Base-by-base conservation (phyloP, 1,140 invertebrate genomes). In the Drosophila grimshawi region DNA sequence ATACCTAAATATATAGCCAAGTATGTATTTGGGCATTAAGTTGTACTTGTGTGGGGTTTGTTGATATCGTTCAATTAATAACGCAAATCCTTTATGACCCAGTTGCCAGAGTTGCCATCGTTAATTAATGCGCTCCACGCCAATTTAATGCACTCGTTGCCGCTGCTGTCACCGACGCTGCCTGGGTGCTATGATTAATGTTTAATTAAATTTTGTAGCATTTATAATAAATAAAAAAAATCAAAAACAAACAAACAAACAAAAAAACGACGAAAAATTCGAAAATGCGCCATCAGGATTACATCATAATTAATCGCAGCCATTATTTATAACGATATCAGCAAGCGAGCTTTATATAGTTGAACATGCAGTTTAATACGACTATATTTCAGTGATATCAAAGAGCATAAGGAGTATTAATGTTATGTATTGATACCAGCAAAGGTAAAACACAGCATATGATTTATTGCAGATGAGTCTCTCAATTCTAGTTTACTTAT, bases 261-360 rank as follows among this genome's bases (percentile, higher is more conserved):
- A 39, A 39, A 55, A 6, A 41, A 2, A 8, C 5, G 27, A 3
- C 2, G 29, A 33, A 48, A n/a, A 46, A 11, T 37, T 55, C 29
- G 37, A 53, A 10, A 32, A 29, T 65, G 61, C 46, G 35, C 30
- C 43, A 37, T 39, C 45, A 39, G 81, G 81, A 86, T 81, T 86
- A 86, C 82, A 86, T 78, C 82, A 78, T 86, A 76, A 86, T 86
- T 86, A 86, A 86, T 86, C 81, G 73, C 56, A 76, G 76, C 72
- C 82, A 86, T 86, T 86, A 86, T 86, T 86, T 86, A 86, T 78
- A 86, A 86, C 80, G 82, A 81, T 81, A 78, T 73, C 69, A 39
- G 29, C 51, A 41, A 61, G 48, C 46, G 11, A 10, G 65, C 63
- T 56, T 67, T 65, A 55, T 76, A 56, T 35, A 45, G 39, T 62